Conservation (phyloP, 2,113 vertebrate genomes). For the Clupea harengus region DNA sequence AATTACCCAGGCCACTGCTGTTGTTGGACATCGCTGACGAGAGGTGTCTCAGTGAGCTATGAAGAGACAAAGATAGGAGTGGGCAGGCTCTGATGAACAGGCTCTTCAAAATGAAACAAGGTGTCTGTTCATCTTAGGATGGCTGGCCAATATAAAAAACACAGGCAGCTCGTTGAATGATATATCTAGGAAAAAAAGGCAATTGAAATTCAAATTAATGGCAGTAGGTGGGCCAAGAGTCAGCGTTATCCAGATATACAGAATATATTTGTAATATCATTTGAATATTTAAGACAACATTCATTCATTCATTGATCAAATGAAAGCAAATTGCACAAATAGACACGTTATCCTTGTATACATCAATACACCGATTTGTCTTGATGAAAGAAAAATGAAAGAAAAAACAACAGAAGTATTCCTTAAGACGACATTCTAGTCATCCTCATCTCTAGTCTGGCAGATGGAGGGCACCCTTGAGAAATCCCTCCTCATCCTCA, state of each 20-base stretch:
- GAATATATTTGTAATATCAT: too few relatives aligned
- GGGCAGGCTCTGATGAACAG: background rate
- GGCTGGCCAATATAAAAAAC: background rate
- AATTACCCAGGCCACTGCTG: background rate
- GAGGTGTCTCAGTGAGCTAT: background rate
- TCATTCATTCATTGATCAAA: background rate
- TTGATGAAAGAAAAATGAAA: background rate
- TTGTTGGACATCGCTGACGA: background rate
- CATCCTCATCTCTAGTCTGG: background rate
- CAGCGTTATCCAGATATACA: background rate
- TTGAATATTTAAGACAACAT: too few relatives aligned
- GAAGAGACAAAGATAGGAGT: background rate
- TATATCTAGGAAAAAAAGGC: background rate
- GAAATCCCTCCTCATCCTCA: constrained; percentile 5
- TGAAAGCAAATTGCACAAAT: background rate
- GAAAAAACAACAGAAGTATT: background rate
- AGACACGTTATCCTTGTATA: background rate
- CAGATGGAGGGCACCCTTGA: constrained; percentile 14
- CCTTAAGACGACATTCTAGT: background rate
- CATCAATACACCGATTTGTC: background rate
- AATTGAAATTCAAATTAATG: background rate
- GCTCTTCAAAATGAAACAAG: constrained; percentile 5
- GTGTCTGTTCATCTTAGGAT: background rate
- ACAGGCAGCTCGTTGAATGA: background rate
- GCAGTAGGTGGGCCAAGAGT: background rate